These are phyloP conservation scores for Dreissena rostriformis DNA, from an alignment of 1,140 invertebrate genomes.

Conservation along the genomic window DNA sequence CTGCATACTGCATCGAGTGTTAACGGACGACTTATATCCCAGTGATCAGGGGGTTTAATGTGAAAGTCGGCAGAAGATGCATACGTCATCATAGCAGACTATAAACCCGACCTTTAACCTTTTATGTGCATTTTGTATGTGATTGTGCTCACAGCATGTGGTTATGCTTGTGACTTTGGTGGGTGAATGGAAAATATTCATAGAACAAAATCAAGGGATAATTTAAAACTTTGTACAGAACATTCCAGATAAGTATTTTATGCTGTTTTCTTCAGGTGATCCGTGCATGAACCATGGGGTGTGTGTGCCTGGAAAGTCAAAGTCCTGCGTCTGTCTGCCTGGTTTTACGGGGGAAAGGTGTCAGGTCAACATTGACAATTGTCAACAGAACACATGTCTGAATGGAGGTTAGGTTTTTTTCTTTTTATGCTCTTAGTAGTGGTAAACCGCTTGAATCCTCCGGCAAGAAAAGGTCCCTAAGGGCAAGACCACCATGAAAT, in stretches of 20 bases:
- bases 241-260: background rate
- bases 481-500: too few relatives aligned
- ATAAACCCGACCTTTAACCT: too few relatives aligned
- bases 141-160: background rate
- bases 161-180: background rate
- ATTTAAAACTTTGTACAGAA: background rate
- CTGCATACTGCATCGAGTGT: too few relatives aligned
- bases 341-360: constrained; percentile 80
- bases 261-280: constrained; percentile 32
- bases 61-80: too few relatives aligned
- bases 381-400: constrained; percentile 67
- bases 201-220: background rate
- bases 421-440: background rate
- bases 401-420: constrained; percentile 65
- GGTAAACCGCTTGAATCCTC: too few relatives aligned
- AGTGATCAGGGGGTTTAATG: too few relatives aligned
- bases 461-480: too few relatives aligned
- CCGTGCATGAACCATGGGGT: constrained; percentile 45
- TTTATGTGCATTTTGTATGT: background rate
- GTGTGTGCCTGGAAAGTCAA: constrained; percentile 13
- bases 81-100: too few relatives aligned
- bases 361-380: constrained; percentile 78
- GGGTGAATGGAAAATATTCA: background rate
- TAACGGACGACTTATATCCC: too few relatives aligned
- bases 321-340: constrained; percentile 68